Evolutionary conservation across 2,113 vertebrate species (phyloP).

Genomic region (Planiliza haematocheilus): DNA sequence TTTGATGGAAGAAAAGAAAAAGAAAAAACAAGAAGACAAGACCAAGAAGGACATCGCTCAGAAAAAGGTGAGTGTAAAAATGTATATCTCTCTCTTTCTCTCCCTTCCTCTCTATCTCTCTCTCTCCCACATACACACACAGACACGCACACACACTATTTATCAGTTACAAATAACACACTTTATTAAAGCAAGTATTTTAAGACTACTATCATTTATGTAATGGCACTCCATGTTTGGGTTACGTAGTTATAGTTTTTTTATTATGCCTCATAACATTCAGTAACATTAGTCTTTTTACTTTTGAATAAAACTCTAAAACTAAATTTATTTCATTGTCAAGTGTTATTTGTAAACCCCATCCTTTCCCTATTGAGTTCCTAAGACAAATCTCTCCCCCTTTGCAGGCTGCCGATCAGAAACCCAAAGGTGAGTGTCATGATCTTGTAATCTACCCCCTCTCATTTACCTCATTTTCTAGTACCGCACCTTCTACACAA

Average conservation of each 20-base stretch:
- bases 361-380: background rate
- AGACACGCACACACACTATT: background rate
- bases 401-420: slow-evolving; percentile 94
- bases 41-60: slow-evolving; percentile 96
- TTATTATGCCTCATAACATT: background rate
- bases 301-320: background rate
- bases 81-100: background rate
- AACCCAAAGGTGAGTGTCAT: slow-evolving; percentile 94
- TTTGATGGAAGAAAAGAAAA: slow-evolving; percentile 99
- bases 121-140: background rate
- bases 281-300: background rate
- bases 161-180: background rate
- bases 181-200: background rate
- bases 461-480: slow-evolving; percentile 23
- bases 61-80: slow-evolving; percentile 88
- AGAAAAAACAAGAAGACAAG: slow-evolving; percentile 99
- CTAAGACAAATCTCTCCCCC: slow-evolving; percentile 37
- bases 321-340: background rate
- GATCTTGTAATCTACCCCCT: slow-evolving; percentile 21
- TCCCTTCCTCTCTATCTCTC: too few relatives aligned
- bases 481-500: slow-evolving; percentile 22
- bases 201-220: too few relatives aligned
- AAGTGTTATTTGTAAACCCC: background rate
- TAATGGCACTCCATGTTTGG: too few relatives aligned
- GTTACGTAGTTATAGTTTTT: too few relatives aligned